Percentiles rank a stretch among this genome's conserved stretches.
These are phyloP conservation scores for Helarctos malayanus DNA, from an alignment of 2,797 vertebrate species.

Conservation along the genomic window DNA sequence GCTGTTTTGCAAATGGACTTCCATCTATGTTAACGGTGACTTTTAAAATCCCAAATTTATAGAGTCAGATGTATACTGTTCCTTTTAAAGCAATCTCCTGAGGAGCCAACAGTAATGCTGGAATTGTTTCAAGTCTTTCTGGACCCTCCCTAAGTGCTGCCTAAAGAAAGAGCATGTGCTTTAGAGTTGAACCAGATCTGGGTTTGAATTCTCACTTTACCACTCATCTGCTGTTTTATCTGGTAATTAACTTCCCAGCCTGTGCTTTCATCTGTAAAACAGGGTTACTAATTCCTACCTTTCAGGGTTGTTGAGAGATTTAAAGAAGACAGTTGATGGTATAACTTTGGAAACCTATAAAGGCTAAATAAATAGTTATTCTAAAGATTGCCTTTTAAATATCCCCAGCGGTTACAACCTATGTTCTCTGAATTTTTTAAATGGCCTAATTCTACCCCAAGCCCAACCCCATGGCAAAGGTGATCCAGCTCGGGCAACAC, in stretches of 20 bases:
- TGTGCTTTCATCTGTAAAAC: not conserved
- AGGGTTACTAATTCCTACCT: conserved; percentile 34
- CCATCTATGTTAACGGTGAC: conserved; percentile 19
- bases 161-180: not conserved
- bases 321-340: not conserved
- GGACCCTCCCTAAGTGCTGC: not conserved
- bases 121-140: conserved; percentile 8
- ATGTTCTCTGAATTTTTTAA: not conserved
- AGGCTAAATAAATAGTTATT: conserved; percentile 37
- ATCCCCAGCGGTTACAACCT: not conserved
- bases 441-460: conserved; percentile 27
- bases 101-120: not conserved
- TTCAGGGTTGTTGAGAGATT: conserved; percentile 40
- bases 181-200: not conserved
- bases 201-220: conserved; percentile 45
- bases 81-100: not conserved
- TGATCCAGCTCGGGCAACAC: not conserved
- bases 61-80: not conserved
- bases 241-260: conserved; percentile 50
- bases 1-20: conserved; percentile 52
- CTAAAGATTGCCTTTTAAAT: conserved; percentile 12
- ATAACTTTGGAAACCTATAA: not conserved
- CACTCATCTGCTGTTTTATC: conserved; percentile 12
- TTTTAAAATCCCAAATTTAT: conserved; percentile 23
- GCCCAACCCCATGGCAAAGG: not conserved